These are phyloP conservation scores for Anneissia japonica DNA, from an alignment of 35 echinoderm and acorn worm genomes.

Conservation along the genomic window DNA sequence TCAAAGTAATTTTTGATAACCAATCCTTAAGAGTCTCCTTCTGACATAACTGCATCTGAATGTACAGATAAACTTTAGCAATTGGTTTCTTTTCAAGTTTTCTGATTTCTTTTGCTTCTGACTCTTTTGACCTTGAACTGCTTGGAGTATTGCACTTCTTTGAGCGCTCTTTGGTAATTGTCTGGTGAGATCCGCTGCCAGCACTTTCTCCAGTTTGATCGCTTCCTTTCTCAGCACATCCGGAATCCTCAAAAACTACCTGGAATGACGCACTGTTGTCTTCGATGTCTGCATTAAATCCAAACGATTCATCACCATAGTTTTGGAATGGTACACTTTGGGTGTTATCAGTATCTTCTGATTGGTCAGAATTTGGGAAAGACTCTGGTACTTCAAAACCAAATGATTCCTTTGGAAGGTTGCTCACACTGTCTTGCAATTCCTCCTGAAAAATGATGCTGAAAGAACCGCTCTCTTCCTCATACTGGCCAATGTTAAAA, in stretches of 20 bases:
- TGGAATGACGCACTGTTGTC: constrained; percentile 19
- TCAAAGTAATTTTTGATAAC: constrained; percentile 35
- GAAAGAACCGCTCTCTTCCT: constrained; percentile 67
- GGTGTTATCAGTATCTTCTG: neutral
- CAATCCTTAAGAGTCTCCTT: constrained; percentile 85
- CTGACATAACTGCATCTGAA: constrained; percentile 88
- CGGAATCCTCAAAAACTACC: constrained; percentile 65
- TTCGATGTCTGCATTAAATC: neutral
- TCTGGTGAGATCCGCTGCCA: neutral
- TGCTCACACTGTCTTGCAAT: neutral
- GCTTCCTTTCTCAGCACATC: constrained; percentile 11
- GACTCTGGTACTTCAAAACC: neutral
- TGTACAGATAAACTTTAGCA: constrained; percentile 68
- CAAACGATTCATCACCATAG: neutral
- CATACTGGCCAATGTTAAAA: neutral
- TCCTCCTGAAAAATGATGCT: constrained; percentile 53
- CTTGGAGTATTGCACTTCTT: neutral
- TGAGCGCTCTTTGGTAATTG: neutral
- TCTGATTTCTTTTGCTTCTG: neutral
- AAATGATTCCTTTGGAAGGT: neutral
- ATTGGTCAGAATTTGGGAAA: neutral
- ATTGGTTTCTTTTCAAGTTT: neutral
- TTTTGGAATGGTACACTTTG: constrained; percentile 38
- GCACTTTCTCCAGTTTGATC: neutral
- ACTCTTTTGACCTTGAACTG: neutral